Conservation (phyloP, 2,888 invertebrate species). For the Agrotis puta region DNA sequence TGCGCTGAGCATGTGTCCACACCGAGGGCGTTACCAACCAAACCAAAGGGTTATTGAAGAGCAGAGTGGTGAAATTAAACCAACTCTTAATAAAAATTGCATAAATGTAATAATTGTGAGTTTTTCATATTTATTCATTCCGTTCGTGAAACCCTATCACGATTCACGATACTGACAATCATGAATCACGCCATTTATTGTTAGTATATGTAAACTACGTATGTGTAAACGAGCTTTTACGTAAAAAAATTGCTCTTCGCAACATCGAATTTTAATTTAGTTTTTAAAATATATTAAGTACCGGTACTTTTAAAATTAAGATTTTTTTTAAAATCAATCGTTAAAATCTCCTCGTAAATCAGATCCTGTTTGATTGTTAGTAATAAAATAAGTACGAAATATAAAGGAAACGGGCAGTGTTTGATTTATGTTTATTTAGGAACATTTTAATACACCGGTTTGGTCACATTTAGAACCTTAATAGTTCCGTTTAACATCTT, state of each 20-base stretch:
- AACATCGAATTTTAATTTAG: neutral
- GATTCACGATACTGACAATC: neutral
- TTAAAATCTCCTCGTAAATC: neutral
- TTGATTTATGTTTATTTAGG: neutral
- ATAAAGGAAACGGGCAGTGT: neutral
- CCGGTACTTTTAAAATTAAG: too few relatives aligned
- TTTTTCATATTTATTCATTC: too few relatives aligned
- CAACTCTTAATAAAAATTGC: neutral
- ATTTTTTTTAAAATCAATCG: neutral
- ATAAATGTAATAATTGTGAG: too few relatives aligned
- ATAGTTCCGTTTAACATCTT: neutral
- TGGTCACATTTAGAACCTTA: neutral
- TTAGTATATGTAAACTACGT: neutral
- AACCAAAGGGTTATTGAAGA: too few relatives aligned
- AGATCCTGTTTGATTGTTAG: neutral
- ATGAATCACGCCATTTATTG: neutral
- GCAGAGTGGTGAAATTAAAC: neutral
- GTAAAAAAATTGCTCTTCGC: neutral
- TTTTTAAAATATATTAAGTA: neutral
- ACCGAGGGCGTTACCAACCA: neutral
- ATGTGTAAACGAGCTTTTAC: neutral
- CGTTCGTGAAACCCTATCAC: too few relatives aligned
- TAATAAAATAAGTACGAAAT: neutral
- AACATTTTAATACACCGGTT: neutral
- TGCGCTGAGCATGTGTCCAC: too few relatives aligned